A percentile compares a stretch with the other conserved stretches of the same genome.
Evolutionary conservation across 2,888 invertebrate species (phyloP).

Genomic region (Saturnia pavonia): DNA sequence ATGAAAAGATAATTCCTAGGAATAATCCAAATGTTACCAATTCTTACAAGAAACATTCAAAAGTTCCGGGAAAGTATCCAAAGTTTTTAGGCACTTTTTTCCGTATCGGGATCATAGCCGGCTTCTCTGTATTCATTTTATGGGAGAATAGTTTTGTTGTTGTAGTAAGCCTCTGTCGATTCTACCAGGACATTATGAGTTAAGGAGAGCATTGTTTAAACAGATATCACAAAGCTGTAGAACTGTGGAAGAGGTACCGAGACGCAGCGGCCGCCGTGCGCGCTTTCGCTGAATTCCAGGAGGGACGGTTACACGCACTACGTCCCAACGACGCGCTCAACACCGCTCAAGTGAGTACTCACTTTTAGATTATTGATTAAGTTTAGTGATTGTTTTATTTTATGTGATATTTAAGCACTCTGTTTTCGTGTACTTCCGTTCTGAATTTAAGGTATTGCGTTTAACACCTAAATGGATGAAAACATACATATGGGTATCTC

Average conservation of each 20-base stretch:
- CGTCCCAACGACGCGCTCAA: slow-evolving; percentile 87
- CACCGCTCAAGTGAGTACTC: slow-evolving; percentile 85
- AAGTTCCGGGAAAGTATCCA: neutral
- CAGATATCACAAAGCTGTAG: slow-evolving; percentile 90
- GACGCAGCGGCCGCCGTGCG: slow-evolving; percentile 90
- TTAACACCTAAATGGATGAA: neutral
- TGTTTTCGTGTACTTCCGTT: neutral
- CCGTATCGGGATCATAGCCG: too few relatives aligned
- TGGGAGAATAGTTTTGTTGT: too few relatives aligned
- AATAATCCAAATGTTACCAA: too few relatives aligned
- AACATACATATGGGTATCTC: too few relatives aligned
- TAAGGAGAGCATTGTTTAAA: neutral
- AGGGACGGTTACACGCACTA: slow-evolving; percentile 86
- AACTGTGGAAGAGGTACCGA: slow-evolving; percentile 90
- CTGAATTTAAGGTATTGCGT: neutral
- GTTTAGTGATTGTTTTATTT: neutral
- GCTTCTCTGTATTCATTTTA: neutral
- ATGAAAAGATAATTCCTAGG: too few relatives aligned
- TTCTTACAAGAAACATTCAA: too few relatives aligned
- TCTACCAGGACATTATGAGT: neutral
- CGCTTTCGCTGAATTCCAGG: slow-evolving; percentile 88
- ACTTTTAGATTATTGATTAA: neutral
- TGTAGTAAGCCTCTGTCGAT: too few relatives aligned
- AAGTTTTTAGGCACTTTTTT: neutral
- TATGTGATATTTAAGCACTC: neutral